phyloP scores from a whole-genome alignment of 2,888 invertebrate genomes.

The Ochropleura plecta region DNA sequence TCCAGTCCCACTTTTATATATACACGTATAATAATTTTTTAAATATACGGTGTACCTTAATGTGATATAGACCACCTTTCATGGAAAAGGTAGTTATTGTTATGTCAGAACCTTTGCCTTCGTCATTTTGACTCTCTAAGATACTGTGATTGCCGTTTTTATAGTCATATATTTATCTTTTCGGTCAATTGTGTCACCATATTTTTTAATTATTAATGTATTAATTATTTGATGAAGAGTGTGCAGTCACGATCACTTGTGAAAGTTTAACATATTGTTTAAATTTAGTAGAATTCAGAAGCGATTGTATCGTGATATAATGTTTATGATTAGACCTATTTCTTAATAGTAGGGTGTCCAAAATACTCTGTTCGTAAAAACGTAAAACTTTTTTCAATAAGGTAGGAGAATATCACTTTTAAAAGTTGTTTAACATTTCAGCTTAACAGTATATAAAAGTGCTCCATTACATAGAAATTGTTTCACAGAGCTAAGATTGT shows the following conservation, averaged over 20 bases:
- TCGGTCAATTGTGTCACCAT: background rate
- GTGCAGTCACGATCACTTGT: background rate
- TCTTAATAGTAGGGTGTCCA: background rate
- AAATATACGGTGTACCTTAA: slow-evolving; percentile 30
- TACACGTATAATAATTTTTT: slow-evolving; percentile 56
- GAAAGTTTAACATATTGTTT: no score
- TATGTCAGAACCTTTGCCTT: background rate
- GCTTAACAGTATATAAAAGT: background rate
- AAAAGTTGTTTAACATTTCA: background rate
- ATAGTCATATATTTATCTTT: background rate
- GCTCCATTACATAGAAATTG: slow-evolving; percentile 7
- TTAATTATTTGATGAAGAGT: background rate
- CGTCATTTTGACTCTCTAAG: background rate
- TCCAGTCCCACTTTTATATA: slow-evolving; percentile 62
- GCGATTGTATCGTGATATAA: background rate
- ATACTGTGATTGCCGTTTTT: background rate
- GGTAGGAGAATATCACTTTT: background rate
- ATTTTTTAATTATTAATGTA: background rate
- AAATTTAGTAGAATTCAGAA: background rate
- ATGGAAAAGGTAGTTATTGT: background rate
- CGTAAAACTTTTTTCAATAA: background rate
- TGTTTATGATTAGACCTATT: background rate
- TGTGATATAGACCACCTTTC: slow-evolving; percentile 8
- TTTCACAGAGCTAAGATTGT: slow-evolving; percentile 4
- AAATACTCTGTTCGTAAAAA: background rate